Percentiles rank a stretch among this genome's conserved stretches.
These are phyloP conservation scores for Andrena fulva DNA, from an alignment of 2,888 invertebrate genomes.

Conservation along the genomic window DNA sequence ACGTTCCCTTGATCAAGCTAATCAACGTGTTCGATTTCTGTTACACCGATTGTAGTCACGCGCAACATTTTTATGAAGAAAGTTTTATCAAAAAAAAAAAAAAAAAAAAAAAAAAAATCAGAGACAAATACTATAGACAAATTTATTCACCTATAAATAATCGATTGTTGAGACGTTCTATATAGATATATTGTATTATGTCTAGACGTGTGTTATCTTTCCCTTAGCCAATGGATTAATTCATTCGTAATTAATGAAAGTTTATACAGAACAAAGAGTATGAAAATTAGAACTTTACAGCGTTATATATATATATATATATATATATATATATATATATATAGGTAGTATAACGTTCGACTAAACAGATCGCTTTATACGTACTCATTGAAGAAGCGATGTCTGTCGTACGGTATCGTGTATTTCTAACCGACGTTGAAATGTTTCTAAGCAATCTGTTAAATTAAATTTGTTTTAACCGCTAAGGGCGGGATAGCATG, in stretches of 20 bases:
- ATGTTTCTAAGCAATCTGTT: slow-evolving; percentile 36
- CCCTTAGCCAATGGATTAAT: slow-evolving; percentile 53
- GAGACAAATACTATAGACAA: slow-evolving; percentile 62
- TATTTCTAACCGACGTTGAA: slow-evolving; percentile 44
- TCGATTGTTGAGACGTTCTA: slow-evolving; percentile 70
- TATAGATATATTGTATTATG: slow-evolving; percentile 72
- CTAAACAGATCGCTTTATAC: slow-evolving; percentile 37
- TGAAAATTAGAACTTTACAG: slow-evolving; percentile 35
- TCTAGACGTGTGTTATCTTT: slow-evolving; percentile 66
- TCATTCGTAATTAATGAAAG: slow-evolving; percentile 37
- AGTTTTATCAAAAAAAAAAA: slow-evolving; percentile 41
- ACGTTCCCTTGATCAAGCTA: slow-evolving; percentile 26
- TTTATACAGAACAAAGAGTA: slow-evolving; percentile 37
- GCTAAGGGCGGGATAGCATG: slow-evolving; percentile 61
- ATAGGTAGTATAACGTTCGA: slow-evolving; percentile 5
- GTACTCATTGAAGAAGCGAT: slow-evolving; percentile 15
- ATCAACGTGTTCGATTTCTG: slow-evolving; percentile 28
- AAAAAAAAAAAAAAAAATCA: slow-evolving; percentile 37
- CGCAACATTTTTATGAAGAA: slow-evolving; percentile 45
- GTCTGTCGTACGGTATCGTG: slow-evolving; percentile 23
- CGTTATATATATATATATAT: too few relatives aligned
- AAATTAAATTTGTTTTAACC: slow-evolving; percentile 46
- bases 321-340: too few relatives aligned
- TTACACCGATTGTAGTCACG: slow-evolving; percentile 39
- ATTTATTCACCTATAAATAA: slow-evolving; percentile 70